phyloP scores from a whole-genome alignment of 2,113 vertebrate species.

The Antechinus flavipes region DNA sequence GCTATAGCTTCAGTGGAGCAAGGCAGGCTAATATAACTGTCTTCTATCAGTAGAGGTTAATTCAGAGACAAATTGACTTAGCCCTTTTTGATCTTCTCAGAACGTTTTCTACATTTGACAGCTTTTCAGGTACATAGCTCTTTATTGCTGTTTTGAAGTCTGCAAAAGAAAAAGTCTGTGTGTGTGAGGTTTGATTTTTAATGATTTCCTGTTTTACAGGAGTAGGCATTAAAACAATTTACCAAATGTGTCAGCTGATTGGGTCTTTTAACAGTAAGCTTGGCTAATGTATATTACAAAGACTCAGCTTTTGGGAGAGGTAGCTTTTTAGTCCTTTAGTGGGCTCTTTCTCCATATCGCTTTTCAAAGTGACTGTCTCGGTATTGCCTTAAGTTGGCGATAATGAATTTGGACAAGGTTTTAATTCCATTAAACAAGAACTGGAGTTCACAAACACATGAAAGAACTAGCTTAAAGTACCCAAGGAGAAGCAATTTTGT shows the following conservation, averaged over 20 bases:
- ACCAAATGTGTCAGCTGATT: background rate
- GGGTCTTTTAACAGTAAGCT: background rate
- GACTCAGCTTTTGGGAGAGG: background rate
- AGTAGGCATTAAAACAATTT: constrained; percentile 8
- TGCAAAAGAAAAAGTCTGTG: background rate
- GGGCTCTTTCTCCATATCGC: background rate
- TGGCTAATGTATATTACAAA: background rate
- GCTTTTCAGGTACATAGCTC: background rate
- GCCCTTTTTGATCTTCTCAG: constrained; percentile 11
- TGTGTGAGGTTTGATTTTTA: constrained; percentile 1
- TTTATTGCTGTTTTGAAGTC: background rate
- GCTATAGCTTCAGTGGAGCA: background rate
- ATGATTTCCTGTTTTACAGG: background rate
- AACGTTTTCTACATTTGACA: constrained; percentile 15
- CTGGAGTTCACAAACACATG: background rate
- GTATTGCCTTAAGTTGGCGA: background rate
- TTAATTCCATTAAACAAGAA: constrained; percentile 36
- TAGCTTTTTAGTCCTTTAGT: constrained; percentile 41
- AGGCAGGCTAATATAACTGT: background rate
- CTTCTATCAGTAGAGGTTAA: background rate
- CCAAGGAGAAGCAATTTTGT: background rate
- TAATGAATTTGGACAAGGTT: background rate
- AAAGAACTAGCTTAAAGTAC: background rate
- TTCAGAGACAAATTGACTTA: background rate
- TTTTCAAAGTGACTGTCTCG: constrained; percentile 12